Percentiles rank a stretch among this genome's conserved stretches.
Conservation (phyloP, 2,888 invertebrate genomes). For the Brachyptera putata region DNA sequence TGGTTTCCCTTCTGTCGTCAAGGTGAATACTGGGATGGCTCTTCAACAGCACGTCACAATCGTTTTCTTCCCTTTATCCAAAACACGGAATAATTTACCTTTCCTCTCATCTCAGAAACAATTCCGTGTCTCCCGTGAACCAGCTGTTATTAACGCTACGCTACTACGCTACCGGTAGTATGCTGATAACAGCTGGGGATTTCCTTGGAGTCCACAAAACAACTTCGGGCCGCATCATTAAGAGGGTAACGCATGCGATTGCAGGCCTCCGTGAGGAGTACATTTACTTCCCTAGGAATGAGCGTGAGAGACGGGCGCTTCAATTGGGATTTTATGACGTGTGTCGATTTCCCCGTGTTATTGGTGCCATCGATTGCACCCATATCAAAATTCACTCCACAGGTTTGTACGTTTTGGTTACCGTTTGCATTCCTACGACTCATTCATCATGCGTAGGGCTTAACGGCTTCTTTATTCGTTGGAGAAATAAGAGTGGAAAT, state of each 20-base stretch:
- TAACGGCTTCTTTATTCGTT: no score
- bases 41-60: no score
- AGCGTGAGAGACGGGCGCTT: neutral
- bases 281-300: neutral
- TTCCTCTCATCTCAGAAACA: neutral
- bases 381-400: neutral
- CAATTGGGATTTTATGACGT: neutral
- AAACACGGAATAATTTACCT: no score
- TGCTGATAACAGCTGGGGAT: neutral
- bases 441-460: no score
- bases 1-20: no score
- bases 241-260: neutral
- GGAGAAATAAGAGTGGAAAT: no score
- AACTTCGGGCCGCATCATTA: neutral
- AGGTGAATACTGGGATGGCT: no score
- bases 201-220: neutral
- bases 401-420: no score
- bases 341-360: neutral
- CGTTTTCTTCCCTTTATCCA: no score
- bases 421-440: no score
- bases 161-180: neutral
- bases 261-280: neutral
- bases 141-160: neutral
- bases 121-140: neutral
- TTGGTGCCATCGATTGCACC: neutral